These are phyloP conservation scores for Athalia circularis DNA, from an alignment of 2,888 invertebrate genomes.

Conservation along the genomic window DNA sequence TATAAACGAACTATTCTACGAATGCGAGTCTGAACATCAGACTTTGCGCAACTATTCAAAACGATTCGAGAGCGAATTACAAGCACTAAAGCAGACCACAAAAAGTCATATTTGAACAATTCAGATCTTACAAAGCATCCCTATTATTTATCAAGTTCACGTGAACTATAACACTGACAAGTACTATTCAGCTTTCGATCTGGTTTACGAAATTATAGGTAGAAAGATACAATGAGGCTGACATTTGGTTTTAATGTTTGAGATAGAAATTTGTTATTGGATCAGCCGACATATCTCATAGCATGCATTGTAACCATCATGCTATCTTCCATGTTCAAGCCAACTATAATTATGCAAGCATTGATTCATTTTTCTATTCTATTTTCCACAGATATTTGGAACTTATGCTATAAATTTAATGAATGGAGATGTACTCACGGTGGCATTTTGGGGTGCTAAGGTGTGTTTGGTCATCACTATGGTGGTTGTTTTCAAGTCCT, in stretches of 20 bases:
- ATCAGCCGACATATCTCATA: not conserved
- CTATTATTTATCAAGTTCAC: too few species aligned
- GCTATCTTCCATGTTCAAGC: not conserved
- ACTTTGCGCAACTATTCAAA: not conserved
- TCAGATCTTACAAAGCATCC: too few species aligned
- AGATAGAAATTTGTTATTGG: too few species aligned
- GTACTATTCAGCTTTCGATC: too few species aligned
- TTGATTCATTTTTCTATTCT: not conserved
- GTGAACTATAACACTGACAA: too few species aligned
- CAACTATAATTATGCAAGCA: constrained; percentile 5
- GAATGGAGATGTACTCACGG: constrained; percentile 74
- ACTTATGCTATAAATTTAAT: not conserved
- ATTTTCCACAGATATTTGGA: not conserved
- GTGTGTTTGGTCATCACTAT: constrained; percentile 97
- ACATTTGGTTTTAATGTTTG: too few species aligned
- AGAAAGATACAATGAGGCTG: too few species aligned
- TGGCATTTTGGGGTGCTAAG: constrained; percentile 82
- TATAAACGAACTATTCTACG: not conserved
- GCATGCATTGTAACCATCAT: constrained; percentile 24
- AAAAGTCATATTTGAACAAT: too few species aligned
- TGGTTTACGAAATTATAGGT: too few species aligned
- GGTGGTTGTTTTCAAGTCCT: constrained; percentile 89
- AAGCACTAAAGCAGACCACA: too few species aligned
- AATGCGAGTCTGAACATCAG: not conserved
- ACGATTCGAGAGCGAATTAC: not conserved